phyloP scores from a whole-genome alignment of 1,140 invertebrate genomes.

The Carposina sasakii region DNA sequence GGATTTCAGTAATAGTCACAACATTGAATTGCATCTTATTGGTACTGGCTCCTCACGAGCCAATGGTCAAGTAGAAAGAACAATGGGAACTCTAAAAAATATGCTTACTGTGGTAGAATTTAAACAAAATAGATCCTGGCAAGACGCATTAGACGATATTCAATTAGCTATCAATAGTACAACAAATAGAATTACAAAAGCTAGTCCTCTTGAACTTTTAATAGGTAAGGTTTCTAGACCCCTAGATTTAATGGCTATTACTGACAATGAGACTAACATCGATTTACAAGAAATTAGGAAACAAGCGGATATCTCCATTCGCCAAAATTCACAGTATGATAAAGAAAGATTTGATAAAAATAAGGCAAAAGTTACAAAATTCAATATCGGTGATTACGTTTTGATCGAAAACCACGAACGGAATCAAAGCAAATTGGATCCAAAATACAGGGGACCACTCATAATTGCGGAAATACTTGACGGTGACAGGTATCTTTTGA shows the following conservation, averaged over 20 bases:
- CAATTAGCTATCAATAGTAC: slow-evolving; percentile 32
- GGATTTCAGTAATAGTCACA: slow-evolving; percentile 23
- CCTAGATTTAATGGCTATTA: slow-evolving; percentile 18
- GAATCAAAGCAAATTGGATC: slow-evolving; percentile 30
- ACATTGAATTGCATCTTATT: slow-evolving; percentile 22
- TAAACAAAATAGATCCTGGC: slow-evolving; percentile 17
- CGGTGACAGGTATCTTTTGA: slow-evolving; percentile 21
- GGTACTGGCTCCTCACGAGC: slow-evolving; percentile 20
- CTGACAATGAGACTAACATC: slow-evolving; percentile 7
- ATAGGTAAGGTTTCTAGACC: slow-evolving; percentile 35
- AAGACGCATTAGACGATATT: slow-evolving; percentile 27
- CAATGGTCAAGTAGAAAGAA: slow-evolving; percentile 15
- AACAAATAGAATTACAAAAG: slow-evolving; percentile 18
- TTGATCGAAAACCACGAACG: slow-evolving; percentile 28
- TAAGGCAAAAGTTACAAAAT: slow-evolving; percentile 27
- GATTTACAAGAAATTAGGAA: background rate
- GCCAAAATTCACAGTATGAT: slow-evolving; percentile 10
- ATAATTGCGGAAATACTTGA: slow-evolving; percentile 17
- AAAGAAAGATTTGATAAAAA: slow-evolving; percentile 29
- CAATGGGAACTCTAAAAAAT: slow-evolving; percentile 18
- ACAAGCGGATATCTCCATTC: background rate
- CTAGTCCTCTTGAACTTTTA: slow-evolving; percentile 30
- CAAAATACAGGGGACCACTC: slow-evolving; percentile 31
- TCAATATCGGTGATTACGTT: slow-evolving; percentile 29
- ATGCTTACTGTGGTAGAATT: slow-evolving; percentile 24